These are phyloP conservation scores for Ricordea florida DNA, from an alignment of 92 coral and sea anemone genomes.

Conservation along the genomic window DNA sequence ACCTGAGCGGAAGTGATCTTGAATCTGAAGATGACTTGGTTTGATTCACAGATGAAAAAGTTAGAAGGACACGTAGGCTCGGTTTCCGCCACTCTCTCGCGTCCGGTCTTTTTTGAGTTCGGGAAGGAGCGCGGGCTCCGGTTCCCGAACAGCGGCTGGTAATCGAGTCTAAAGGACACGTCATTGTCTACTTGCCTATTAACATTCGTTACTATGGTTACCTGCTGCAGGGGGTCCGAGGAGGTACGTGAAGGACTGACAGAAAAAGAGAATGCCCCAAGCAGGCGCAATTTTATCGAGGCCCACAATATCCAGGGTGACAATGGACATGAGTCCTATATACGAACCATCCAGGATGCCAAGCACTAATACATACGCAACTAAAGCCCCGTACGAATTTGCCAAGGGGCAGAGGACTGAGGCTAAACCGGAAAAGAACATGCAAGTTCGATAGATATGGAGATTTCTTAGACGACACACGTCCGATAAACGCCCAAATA, in stretches of 20 bases:
- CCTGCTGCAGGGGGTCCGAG: conserved; percentile 98
- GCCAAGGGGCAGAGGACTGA: conserved; percentile 82
- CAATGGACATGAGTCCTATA: conserved; percentile 90
- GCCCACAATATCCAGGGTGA: conserved; percentile 90
- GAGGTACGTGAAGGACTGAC: conserved; percentile 94
- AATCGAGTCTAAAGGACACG: no score
- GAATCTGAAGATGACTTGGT: no score
- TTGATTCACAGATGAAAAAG: no score
- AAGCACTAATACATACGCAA: conserved; percentile 70
- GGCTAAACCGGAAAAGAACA: conserved; percentile 74
- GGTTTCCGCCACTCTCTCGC: no score
- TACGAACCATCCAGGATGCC: conserved; percentile 96
- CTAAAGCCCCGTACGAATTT: conserved; percentile 70
- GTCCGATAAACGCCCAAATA: conserved; percentile 91
- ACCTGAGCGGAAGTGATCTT: no score
- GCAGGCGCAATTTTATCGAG: conserved; percentile 85
- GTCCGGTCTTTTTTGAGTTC: no score
- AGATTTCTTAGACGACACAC: conserved; percentile 74
- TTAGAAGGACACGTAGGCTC: no score
- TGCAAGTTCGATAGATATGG: conserved; percentile 79
- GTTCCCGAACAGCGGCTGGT: no score
- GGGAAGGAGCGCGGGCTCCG: no score
- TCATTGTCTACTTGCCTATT: no score
- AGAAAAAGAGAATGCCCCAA: conserved; percentile 95
- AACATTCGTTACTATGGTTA: conserved; percentile 1